Evolutionary conservation across 2,113 vertebrate species (phyloP), one percentile per base, ranked within the genome.

Genomic region (Ameiurus melas): DNA sequence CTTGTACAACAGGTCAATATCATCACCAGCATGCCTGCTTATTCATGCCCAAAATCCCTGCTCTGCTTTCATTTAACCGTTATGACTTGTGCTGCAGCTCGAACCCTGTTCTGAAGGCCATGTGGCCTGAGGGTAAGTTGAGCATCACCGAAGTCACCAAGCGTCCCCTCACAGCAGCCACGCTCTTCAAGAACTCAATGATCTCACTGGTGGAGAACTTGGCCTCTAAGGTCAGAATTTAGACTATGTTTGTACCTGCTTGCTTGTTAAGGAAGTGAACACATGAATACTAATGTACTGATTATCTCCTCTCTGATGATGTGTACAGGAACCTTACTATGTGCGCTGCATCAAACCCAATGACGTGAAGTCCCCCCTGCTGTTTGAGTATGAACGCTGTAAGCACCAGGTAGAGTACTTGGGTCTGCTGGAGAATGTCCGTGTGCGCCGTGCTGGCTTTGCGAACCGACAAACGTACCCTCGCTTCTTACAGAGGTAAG

Each of bases 301-400:
- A 62, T 19, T 1, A 3, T 70, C 68, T 55, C 22, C 43, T 27
- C 0, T 71, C 70, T 81, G 7, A 8, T 57, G 25, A 8, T 83
- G 33, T 47, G 84, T 71, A 5, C 51, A 99, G 98, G 98, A 99
- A 78, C 98, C 98, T 0, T 99, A 99, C 89, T 99, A 99, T 0
- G 98, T 99, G 0, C 98, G 98, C 90, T 99, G 98, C 95, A 97
- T 99, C 92, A 99, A 99, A 89, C 98, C 98, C 90, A 99, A 99
- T 0, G 98, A 99, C 1, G 97, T 97, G 90, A 99, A 99, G 89
- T 99, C 97, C 0, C 97, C 98, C 0, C 96, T 99, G 85, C 91
- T 99, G 20, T 99, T 99, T 14, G 98, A 99, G 20, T 95, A 96
- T 0, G 97, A 98, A 64, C 97, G 98, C 2, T 99, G 98, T 92